A percentile compares a stretch with the other conserved stretches of the same genome.
Evolutionary conservation across 2,888 invertebrate species (phyloP).

Genomic region (Muscina levida): DNA sequence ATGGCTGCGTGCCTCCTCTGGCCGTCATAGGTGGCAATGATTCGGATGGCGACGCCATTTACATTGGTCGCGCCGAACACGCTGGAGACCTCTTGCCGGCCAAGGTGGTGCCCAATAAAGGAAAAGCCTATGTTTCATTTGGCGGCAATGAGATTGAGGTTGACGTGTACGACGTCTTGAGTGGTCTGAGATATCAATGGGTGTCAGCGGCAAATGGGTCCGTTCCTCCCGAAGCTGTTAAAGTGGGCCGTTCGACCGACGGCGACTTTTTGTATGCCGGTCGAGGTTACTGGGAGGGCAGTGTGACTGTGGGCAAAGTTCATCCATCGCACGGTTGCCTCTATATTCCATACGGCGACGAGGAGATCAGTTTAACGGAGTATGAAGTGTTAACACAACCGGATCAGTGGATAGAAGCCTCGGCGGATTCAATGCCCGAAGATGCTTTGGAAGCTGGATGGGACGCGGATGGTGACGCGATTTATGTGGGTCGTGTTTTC

Average conservation of each 20-base stretch:
- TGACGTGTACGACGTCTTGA: conserved; percentile 85
- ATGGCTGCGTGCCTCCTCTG: conserved; percentile 70
- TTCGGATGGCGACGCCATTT: conserved; percentile 86
- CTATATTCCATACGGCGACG: conserved; percentile 80
- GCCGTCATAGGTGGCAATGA: conserved; percentile 85
- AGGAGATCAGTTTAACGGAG: conserved; percentile 78
- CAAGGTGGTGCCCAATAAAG: conserved; percentile 83
- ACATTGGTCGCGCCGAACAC: conserved; percentile 86
- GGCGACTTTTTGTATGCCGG: conserved; percentile 86
- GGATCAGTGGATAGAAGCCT: conserved; percentile 71
- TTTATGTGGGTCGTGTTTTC: conserved; percentile 72
- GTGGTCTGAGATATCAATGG: conserved; percentile 85
- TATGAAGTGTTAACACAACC: conserved; percentile 79
- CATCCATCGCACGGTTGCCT: conserved; percentile 81
- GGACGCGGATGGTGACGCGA: conserved; percentile 72
- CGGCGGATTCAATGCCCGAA: conserved; percentile 69
- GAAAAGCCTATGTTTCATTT: conserved; percentile 84
- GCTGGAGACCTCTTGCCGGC: conserved; percentile 84
- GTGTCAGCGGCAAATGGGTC: conserved; percentile 83
- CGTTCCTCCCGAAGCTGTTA: conserved; percentile 85
- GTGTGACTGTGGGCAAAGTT: conserved; percentile 87
- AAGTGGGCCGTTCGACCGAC: conserved; percentile 83
- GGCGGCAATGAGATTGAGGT: conserved; percentile 84
- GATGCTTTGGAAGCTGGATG: conserved; percentile 72
- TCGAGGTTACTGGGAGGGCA: conserved; percentile 84